Evolutionary conservation across 2,888 invertebrate genomes (phyloP).

Genomic region (Tipula vernalis): DNA sequence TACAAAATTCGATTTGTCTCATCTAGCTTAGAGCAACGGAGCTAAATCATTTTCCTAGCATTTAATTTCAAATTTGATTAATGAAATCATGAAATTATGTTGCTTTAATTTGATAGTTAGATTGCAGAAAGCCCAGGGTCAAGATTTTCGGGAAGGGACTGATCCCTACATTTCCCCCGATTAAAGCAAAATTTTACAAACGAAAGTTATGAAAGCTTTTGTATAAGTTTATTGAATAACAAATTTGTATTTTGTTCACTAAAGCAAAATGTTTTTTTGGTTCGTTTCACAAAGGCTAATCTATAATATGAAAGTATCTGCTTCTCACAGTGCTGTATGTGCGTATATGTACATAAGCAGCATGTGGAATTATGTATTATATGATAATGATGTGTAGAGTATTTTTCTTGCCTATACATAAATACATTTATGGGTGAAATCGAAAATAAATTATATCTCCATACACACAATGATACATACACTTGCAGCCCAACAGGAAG

Average conservation of each 20-base stretch:
- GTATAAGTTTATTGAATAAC: not conserved
- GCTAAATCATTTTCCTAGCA: no score
- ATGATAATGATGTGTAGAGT: conserved; percentile 4
- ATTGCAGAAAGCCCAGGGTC: no score
- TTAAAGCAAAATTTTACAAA: no score
- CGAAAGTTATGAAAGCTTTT: not conserved
- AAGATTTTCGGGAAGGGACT: no score
- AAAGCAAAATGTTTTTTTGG: not conserved
- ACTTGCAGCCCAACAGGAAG: not conserved
- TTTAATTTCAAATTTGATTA: no score
- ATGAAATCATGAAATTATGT: no score
- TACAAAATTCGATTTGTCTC: no score
- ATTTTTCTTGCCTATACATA: not conserved
- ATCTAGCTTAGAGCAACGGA: no score
- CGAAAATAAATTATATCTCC: not conserved
- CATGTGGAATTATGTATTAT: not conserved
- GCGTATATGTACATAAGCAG: not conserved
- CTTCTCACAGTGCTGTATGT: not conserved
- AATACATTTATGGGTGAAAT: not conserved
- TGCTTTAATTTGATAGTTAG: no score
- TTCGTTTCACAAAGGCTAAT: not conserved
- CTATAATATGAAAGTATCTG: not conserved
- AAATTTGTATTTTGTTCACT: not conserved
- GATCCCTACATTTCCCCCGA: no score
- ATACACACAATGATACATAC: not conserved